Base-by-base conservation (phyloP, 2,888 invertebrate species). In the Hermaeophaga mercurialis region DNA sequence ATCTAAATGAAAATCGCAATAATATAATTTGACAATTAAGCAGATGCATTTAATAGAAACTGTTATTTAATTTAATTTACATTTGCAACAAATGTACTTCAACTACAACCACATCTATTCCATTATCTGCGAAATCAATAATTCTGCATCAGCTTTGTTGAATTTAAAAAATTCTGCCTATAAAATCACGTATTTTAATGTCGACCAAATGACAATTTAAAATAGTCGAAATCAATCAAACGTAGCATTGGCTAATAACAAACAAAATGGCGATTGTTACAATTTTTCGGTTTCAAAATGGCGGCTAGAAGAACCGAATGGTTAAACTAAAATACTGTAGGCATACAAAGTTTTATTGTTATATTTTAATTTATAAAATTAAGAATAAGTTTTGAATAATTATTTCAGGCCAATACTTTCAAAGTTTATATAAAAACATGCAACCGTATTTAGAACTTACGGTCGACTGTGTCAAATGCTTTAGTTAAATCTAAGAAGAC, bases 261-360 rank as follows among this genome's bases (percentile, higher is more conserved):
- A 56, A 56, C 44, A 45, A 53, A 56, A 56, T 56, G 58, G 41
- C 55, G 26, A 52, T 71, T 70, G 72, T 69, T 67, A 65, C 63
- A 67, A 70, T 68, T 70, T 62, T 68, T 68, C 68, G 70, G 70
- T 61, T 72, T 68, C 72, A 72, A 70, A 71, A 73, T 74, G 72
- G 73, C 68, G 66, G n/a, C 63, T 24, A 22, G 24, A n/a, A n/a
- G n/a, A n/a, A n/a, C n/a, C n/a, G n/a, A n/a, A n/a, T n/a, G n/a
- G n/a, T n/a, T n/a, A n/a, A n/a, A n/a, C n/a, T n/a, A n/a, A n/a
- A n/a, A n/a, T n/a, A n/a, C n/a, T n/a, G n/a, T n/a, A n/a, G n/a
- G n/a, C n/a, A n/a, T n/a, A n/a, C n/a, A n/a, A n/a, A n/a, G n/a
- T n/a, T n/a, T n/a, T n/a, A n/a, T n/a, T n/a, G n/a, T n/a, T n/a